A percentile compares a stretch with the other conserved stretches of the same genome.
Evolutionary conservation across 2,888 invertebrate species (phyloP).

Genomic region (Tipula vernalis): DNA sequence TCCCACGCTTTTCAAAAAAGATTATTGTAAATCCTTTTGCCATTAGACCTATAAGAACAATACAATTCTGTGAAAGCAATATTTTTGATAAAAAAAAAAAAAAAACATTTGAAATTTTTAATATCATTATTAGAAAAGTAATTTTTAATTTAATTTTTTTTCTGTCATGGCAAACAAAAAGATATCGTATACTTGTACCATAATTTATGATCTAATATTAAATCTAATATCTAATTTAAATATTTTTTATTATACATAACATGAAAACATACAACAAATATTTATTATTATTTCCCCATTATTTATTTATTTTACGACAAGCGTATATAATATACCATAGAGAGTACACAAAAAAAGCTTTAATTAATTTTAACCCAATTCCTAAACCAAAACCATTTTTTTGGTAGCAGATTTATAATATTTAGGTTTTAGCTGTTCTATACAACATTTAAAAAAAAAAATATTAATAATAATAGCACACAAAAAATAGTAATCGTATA

Average conservation of each 20-base stretch:
- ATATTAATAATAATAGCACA: not conserved
- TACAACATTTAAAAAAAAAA: not conserved
- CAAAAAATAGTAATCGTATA: not conserved
- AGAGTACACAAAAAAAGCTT: not conserved
- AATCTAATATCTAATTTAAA: not conserved
- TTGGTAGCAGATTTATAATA: not conserved
- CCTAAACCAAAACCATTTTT: not conserved
- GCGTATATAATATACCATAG: not conserved
- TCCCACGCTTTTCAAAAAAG: not conserved
- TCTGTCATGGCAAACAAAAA: not conserved
- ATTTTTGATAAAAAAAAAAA: not conserved
- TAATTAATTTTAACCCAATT: not conserved
- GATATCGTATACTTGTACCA: not conserved
- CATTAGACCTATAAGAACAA: not conserved
- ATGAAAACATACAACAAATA: not conserved
- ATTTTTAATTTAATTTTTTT: not conserved
- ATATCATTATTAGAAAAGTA: not conserved
- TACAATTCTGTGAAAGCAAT: not conserved
- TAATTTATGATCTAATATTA: not conserved
- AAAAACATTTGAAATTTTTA: not conserved
- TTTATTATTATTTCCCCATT: no score
- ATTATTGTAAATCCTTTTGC: not conserved
- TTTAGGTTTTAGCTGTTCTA: not conserved
- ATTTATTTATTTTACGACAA: no score
- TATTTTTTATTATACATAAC: not conserved